Conservation (phyloP, 2,113 vertebrate genomes). For the Callorhinus ursinus region DNA sequence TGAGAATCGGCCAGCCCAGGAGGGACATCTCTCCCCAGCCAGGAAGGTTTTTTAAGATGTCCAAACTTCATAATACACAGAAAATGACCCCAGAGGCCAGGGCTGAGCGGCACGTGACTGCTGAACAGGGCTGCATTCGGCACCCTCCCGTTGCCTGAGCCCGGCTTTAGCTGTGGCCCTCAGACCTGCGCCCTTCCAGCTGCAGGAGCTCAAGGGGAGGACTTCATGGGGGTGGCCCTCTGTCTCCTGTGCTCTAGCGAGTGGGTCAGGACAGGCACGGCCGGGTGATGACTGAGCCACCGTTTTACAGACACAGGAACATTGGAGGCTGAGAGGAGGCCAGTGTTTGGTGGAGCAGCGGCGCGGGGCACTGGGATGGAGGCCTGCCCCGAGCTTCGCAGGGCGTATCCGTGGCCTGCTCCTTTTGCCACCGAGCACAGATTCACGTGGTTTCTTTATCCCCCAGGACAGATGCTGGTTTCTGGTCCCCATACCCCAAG, state of each 20-base stretch:
- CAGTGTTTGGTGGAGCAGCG: neutral
- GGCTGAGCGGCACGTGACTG: rapidly evolving
- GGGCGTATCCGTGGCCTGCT: neutral
- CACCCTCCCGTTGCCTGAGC: neutral
- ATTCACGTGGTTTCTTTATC: neutral
- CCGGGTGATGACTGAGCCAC: neutral
- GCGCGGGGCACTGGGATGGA: neutral
- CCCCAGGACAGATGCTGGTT: neutral
- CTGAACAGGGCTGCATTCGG: neutral
- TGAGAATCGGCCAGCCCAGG: neutral
- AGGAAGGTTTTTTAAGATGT: neutral
- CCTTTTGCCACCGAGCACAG: neutral
- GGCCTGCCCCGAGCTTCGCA: no score
- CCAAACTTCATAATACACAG: neutral
- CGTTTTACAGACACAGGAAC: neutral
- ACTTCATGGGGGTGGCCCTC: neutral
- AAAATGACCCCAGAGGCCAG: neutral
- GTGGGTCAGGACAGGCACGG: neutral
- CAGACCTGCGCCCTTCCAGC: neutral
- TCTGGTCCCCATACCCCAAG: neutral
- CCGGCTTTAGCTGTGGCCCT: neutral
- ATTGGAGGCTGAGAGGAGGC: neutral
- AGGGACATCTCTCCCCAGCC: neutral
- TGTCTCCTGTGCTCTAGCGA: rapidly evolving
- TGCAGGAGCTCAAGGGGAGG: neutral